Evolutionary conservation across 2,888 invertebrate genomes (phyloP).

Genomic region (Zootermopsis nevadensis): DNA sequence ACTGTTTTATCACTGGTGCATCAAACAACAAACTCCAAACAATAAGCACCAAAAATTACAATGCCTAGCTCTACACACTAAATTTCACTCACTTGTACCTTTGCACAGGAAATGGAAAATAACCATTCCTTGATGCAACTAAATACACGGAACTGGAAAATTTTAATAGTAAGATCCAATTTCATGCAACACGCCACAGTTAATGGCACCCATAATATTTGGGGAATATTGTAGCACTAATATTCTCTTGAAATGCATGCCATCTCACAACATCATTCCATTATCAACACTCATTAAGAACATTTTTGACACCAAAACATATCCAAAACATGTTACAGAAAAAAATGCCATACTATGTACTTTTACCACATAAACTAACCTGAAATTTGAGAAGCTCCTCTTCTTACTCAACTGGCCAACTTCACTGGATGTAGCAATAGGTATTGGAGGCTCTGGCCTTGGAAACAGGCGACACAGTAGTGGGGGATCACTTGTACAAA

Average conservation of each 20-base stretch:
- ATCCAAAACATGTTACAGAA: neutral
- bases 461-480: conserved; percentile 88
- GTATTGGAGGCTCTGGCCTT: conserved; percentile 74
- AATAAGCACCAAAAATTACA: no score
- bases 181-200: conserved; percentile 28
- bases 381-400: conserved; percentile 62
- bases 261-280: conserved; percentile 25
- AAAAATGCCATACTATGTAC: neutral
- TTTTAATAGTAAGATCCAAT: neutral
- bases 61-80: no score
- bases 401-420: conserved; percentile 56
- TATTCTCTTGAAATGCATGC: neutral
- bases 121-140: neutral
- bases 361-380: conserved; percentile 54
- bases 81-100: no score
- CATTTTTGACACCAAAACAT: neutral
- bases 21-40: no score
- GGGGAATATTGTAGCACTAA: neutral
- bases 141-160: neutral
- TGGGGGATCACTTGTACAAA: conserved; percentile 81
- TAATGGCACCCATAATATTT: neutral
- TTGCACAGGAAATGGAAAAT: neutral
- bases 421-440: conserved; percentile 66
- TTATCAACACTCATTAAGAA: neutral
- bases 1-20: no score